Evolutionary conservation across 2,888 invertebrate genomes (phyloP).

Genomic region (Xestia sexstrigata): DNA sequence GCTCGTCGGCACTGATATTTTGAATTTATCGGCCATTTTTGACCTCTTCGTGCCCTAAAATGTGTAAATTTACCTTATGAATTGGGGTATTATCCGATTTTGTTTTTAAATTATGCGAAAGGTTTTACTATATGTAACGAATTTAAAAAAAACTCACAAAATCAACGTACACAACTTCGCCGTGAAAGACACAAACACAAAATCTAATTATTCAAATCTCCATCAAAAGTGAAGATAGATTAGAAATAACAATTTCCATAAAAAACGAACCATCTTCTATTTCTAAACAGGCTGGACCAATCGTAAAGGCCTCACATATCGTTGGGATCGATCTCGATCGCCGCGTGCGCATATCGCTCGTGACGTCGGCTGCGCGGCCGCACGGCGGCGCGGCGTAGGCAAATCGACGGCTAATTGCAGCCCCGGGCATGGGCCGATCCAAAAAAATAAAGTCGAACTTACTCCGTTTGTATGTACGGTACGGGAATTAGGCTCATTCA

Average conservation of each 20-base stretch:
- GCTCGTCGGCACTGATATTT: slow-evolving; percentile 58
- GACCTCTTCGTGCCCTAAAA: slow-evolving; percentile 51
- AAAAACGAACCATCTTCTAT: slow-evolving; percentile 21
- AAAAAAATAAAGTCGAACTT: slow-evolving; percentile 66
- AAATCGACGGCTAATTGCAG: slow-evolving; percentile 84
- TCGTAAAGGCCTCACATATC: slow-evolving; percentile 56
- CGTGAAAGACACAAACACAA: neutral
- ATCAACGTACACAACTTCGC: neutral
- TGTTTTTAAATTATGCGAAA: slow-evolving; percentile 43
- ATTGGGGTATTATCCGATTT: slow-evolving; percentile 41
- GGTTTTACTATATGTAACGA: slow-evolving; percentile 17
- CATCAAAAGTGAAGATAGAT: neutral
- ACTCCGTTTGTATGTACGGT: slow-evolving; percentile 69
- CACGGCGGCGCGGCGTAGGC: slow-evolving; percentile 74
- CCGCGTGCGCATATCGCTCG: slow-evolving; percentile 65
- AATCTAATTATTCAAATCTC: slow-evolving; percentile 1
- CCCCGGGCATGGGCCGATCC: slow-evolving; percentile 71
- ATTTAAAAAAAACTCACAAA: slow-evolving; percentile 29
- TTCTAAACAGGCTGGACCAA: slow-evolving; percentile 36
- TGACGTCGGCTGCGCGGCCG: slow-evolving; percentile 71
- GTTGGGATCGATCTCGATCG: slow-evolving; percentile 61
- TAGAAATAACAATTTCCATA: neutral
- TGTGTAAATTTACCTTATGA: slow-evolving; percentile 24
- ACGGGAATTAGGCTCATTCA: slow-evolving; percentile 56
- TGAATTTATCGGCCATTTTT: slow-evolving; percentile 65